phyloP scores from a whole-genome alignment of 2,888 invertebrate genomes.

The Silvanus unidentatus region DNA sequence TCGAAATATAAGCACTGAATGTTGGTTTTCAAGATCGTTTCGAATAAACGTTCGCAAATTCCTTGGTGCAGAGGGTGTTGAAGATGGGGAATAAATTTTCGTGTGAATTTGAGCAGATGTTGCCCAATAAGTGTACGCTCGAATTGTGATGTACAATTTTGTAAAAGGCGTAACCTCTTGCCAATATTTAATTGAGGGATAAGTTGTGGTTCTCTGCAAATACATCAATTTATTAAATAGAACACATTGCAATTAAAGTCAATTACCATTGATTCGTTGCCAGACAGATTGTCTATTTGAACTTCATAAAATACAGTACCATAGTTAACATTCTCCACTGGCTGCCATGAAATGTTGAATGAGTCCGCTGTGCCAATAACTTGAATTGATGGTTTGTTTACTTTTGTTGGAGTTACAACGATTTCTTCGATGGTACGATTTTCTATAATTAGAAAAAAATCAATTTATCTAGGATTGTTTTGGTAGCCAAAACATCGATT shows the following conservation, averaged over 20 bases:
- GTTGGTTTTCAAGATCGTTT: constrained; percentile 31
- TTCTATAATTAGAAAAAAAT: too few relatives aligned
- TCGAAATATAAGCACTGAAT: constrained; percentile 55
- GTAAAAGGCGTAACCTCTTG: constrained; percentile 62
- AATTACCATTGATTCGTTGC: constrained; percentile 54
- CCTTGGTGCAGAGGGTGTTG: constrained; percentile 70
- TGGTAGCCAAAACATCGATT: too few relatives aligned
- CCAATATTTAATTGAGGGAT: constrained; percentile 51
- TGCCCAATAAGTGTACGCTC: constrained; percentile 82
- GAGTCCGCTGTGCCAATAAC: constrained; percentile 71
- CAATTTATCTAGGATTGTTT: too few relatives aligned
- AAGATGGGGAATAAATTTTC: constrained; percentile 69
- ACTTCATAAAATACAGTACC: constrained; percentile 80
- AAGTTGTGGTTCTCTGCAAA: constrained; percentile 49
- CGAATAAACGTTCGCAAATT: constrained; percentile 66
- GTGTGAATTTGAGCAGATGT: constrained; percentile 60
- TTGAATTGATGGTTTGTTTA: constrained; percentile 60
- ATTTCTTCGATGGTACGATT: constrained; percentile 39
- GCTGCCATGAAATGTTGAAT: constrained; percentile 81
- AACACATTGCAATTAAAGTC: too few relatives aligned
- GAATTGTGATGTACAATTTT: constrained; percentile 63
- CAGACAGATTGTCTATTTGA: constrained; percentile 56
- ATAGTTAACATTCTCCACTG: constrained; percentile 68
- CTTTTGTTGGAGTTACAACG: constrained; percentile 68
- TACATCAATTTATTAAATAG: constrained; percentile 4